These are phyloP conservation scores for Unio pictorum DNA, from an alignment of 2,888 invertebrate genomes.

Conservation along the genomic window DNA sequence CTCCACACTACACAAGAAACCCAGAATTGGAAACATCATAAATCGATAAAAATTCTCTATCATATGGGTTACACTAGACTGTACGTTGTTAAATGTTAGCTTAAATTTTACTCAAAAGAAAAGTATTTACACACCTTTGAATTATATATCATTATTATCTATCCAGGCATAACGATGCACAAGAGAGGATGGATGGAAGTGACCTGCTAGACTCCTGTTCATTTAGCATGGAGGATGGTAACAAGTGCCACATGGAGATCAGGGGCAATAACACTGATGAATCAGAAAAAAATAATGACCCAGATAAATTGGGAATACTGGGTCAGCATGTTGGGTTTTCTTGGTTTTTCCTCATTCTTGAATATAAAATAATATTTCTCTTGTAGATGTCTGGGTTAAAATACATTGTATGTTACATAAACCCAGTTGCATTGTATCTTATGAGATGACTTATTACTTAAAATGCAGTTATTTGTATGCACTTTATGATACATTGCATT, in stretches of 20 bases:
- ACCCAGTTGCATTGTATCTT: background rate
- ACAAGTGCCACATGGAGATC: constrained; percentile 58
- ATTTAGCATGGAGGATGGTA: constrained; percentile 56
- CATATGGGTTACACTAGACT: no score
- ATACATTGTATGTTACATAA: background rate
- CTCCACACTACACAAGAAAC: no score
- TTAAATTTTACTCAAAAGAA: no score
- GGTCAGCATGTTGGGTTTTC: constrained; percentile 18
- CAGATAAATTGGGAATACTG: constrained; percentile 31
- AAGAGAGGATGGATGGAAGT: constrained; percentile 63
- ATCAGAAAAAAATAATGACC: constrained; percentile 45
- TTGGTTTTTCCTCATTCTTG: no score
- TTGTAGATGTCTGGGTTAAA: no score
- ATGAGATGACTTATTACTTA: background rate
- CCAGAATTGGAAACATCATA: no score
- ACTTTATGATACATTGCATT: no score
- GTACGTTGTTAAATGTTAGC: no score
- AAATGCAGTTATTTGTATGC: no score
- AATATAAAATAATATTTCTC: no score
- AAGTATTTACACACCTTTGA: background rate
- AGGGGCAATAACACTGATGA: constrained; percentile 35
- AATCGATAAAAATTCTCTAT: no score
- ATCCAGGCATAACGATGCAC: constrained; percentile 50
- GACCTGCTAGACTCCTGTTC: constrained; percentile 67
- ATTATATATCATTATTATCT: background rate